Evolutionary conservation across 1,140 invertebrate genomes (phyloP), one percentile per base, ranked within the genome.

Genomic region (Drosophila bocki): DNA sequence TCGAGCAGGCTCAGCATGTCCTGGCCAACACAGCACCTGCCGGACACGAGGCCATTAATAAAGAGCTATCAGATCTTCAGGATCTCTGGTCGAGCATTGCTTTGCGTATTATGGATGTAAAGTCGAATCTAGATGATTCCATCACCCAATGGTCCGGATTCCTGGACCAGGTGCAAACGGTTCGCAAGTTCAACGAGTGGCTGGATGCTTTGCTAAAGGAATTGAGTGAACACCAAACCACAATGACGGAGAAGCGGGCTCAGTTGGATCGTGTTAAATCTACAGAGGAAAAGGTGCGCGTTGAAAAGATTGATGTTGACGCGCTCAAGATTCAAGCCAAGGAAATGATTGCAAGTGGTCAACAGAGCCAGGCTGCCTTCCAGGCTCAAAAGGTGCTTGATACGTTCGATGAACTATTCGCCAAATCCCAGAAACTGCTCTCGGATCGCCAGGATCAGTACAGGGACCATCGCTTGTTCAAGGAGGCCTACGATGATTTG

Each of bases 291-390:
- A 98, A 97, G 93, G 95, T 98, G 5, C 94, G 96, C 7, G 97
- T 97, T 91, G 98, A 99, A 88, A 97, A 98, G 81, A 96, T 98
- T 75, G 98, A 99, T 91, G 97, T 99, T 5, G 98, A 99, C 77
- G 96, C 95, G 61, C 92, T 99, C 26, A 98, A 97, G 93, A 93
- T 95, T 13, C 97, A 98, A 92, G 96, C 97, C 6, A 94, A 95
- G n/a, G 97, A 98, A 94, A 97, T 99, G 95, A 94, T 98, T 37
- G 95, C 96, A 33, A 96, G 96, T 92, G 96, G 97, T 22, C 96
- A 98, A 91, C 96, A 97, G 94, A 96, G 96, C 78, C 94, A 97
- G 92, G 96, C 96, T 3, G 96, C 97, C 0, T 95, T 95, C 47
- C 95, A 98, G 93, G 98, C 97, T 3, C 96, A 97, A 93, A 95